Conservation (phyloP, 2,113 vertebrate species). For the Anhinga rufa region DNA sequence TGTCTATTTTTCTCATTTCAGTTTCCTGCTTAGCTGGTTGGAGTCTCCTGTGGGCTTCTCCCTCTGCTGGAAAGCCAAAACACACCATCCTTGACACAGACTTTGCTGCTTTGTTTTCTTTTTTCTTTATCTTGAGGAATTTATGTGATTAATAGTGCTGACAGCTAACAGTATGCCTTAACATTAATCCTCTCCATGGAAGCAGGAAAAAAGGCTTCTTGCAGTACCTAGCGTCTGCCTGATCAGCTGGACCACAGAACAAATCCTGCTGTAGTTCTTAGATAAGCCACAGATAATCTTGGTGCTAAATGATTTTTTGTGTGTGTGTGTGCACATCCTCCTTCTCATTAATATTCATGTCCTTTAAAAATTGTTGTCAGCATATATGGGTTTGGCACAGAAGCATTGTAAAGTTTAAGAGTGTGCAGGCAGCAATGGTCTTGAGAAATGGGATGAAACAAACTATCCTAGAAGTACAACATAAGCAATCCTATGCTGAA, state of each 20-base stretch:
- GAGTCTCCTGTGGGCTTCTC: neutral
- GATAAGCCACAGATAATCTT: neutral
- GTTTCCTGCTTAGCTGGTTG: neutral
- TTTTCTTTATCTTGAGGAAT: neutral
- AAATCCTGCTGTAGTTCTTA: neutral
- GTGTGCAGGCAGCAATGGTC: neutral
- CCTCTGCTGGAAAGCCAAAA: neutral
- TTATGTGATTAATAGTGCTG: neutral
- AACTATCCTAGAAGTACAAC: neutral
- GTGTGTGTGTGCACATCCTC: neutral
- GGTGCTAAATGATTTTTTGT: neutral
- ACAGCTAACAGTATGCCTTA: neutral
- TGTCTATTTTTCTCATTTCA: neutral
- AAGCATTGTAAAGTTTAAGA: neutral
- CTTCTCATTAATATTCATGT: neutral
- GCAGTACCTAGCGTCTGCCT: neutral
- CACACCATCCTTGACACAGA: neutral
- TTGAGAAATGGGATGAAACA: neutral
- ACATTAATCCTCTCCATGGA: neutral
- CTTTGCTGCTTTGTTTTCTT: neutral
- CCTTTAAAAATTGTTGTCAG: neutral
- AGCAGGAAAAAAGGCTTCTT: neutral
- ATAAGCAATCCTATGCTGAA: neutral
- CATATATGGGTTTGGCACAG: neutral
- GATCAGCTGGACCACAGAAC: neutral